Conservation (phyloP, 2,113 vertebrate genomes). For the Lathamus discolor region DNA sequence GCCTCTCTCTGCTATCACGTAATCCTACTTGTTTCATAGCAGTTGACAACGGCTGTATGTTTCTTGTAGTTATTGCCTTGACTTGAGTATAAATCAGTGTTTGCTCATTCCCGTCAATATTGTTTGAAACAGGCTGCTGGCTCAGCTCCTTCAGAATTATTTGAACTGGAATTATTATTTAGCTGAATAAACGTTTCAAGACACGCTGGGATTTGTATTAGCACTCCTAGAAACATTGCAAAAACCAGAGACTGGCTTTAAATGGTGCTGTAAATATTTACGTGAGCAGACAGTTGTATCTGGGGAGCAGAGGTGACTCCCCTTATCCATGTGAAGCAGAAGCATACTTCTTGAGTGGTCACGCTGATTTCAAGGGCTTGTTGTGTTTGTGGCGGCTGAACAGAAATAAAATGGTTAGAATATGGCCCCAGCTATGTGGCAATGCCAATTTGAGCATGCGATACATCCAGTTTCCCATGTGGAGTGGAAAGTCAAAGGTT, state of each 20-base stretch:
- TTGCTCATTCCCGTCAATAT: neutral
- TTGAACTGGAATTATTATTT: neutral
- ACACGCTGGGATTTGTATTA: neutral
- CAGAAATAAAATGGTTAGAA: neutral
- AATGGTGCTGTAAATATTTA: neutral
- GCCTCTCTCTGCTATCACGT: neutral
- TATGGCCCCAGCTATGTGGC: neutral
- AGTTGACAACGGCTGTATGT: neutral
- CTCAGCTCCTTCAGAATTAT: constrained; percentile 11
- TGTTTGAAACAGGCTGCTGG: constrained; percentile 1
- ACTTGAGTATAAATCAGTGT: neutral
- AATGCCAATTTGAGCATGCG: neutral
- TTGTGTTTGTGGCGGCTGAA: neutral
- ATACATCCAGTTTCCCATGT: neutral
- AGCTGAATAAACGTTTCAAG: neutral
- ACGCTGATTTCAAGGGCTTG: neutral
- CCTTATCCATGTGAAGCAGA: neutral
- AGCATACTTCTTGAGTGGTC: neutral
- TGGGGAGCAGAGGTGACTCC: neutral
- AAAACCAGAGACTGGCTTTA: neutral
- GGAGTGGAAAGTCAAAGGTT: neutral
- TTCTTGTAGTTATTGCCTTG: neutral
- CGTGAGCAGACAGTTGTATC: accelerated
- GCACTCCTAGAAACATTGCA: neutral
- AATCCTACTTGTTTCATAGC: neutral